These are phyloP conservation scores for Apodemus sylvaticus DNA, from an alignment of 2,113 vertebrate genomes.

Conservation along the genomic window DNA sequence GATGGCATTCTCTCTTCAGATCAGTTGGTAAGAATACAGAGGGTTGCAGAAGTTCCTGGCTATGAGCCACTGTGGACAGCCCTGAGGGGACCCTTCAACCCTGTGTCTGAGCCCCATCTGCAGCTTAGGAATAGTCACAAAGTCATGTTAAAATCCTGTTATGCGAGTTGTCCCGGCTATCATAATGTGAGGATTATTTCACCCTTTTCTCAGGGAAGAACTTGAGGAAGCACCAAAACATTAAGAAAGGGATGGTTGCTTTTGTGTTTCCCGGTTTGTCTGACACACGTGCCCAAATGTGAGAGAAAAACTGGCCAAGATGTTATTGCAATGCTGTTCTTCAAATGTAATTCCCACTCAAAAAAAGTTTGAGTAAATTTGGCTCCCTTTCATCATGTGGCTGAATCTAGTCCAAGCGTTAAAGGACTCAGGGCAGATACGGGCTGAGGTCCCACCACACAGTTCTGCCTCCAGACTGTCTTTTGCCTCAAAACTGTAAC, in stretches of 20 bases:
- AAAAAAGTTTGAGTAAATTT: not conserved
- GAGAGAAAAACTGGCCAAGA: not conserved
- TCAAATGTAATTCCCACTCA: no score
- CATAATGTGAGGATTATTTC: not conserved
- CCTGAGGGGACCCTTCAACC: accelerated
- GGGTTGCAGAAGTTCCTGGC: not conserved
- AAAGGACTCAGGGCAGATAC: not conserved
- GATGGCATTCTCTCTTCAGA: not conserved
- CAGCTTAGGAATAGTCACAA: not conserved
- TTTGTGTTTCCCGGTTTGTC: not conserved
- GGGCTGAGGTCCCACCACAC: not conserved
- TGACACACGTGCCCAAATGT: not conserved
- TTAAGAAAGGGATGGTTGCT: not conserved
- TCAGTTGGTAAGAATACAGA: not conserved
- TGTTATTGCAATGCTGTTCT: not conserved
- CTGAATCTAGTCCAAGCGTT: not conserved
- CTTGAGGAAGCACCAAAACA: not conserved
- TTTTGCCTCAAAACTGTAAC: not conserved
- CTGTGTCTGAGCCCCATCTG: not conserved
- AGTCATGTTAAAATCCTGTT: not conserved
- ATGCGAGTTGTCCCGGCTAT: not conserved
- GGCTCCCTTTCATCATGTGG: no score
- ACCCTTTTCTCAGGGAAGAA: not conserved
- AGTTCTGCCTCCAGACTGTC: not conserved
- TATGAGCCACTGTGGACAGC: not conserved